These are phyloP conservation scores for Entomobrya proxima DNA, from an alignment of 2,888 invertebrate genomes.

Conservation along the genomic window DNA sequence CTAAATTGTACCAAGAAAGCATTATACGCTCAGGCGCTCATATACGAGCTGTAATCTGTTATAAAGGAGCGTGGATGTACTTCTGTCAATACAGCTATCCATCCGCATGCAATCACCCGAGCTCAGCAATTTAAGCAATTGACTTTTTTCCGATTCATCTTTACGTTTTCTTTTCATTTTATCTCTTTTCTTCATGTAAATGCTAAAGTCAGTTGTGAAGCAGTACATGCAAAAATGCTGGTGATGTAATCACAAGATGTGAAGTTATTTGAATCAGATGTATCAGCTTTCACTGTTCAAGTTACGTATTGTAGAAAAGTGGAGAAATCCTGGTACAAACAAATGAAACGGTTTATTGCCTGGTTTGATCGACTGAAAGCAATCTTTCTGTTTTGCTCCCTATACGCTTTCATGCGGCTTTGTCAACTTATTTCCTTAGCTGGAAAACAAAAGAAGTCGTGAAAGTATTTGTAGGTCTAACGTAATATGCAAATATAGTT, in stretches of 20 bases:
- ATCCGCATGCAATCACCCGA: neutral
- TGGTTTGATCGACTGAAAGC: constrained; percentile 48
- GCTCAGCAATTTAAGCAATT: constrained; percentile 34
- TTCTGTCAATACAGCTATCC: neutral
- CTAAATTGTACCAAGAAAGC: neutral
- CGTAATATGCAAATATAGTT: no score
- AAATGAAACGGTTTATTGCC: constrained; percentile 61
- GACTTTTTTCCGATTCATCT: constrained; percentile 47
- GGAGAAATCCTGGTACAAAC: constrained; percentile 27
- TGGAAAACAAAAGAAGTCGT: neutral
- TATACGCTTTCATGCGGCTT: constrained; percentile 22
- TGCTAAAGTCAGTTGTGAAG: neutral
- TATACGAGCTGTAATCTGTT: neutral
- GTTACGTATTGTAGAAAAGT: neutral
- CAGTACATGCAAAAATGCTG: neutral
- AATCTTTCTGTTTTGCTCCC: constrained; percentile 56
- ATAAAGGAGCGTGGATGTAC: neutral
- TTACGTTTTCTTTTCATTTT: constrained; percentile 37
- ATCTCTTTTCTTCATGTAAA: constrained; percentile 19
- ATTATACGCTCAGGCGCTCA: neutral
- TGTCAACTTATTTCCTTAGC: constrained; percentile 34
- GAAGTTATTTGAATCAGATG: no score
- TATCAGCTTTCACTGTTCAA: no score
- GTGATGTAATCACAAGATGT: neutral
- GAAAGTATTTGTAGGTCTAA: neutral